Conservation (phyloP, 2,888 invertebrate species). For the Nemotelus pantherinus region DNA sequence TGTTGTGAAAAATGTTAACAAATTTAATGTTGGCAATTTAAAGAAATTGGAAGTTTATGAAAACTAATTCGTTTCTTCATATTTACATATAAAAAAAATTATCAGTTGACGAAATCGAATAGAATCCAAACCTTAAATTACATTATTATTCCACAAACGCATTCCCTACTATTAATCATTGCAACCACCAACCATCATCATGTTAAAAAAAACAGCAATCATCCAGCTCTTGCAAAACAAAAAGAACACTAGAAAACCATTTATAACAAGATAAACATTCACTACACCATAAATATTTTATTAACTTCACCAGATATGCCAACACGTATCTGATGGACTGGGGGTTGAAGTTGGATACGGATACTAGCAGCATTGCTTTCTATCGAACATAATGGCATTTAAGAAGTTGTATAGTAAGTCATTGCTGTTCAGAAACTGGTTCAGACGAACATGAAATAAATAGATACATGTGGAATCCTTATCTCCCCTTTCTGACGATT, state of each 20-base stretch:
- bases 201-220: not conserved
- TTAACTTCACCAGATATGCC: slow-evolving; percentile 37
- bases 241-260: slow-evolving; percentile 36
- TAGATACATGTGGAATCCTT: slow-evolving; percentile 1
- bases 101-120: not conserved
- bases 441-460: not conserved
- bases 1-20: too few relatives aligned
- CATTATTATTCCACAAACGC: slow-evolving; percentile 19
- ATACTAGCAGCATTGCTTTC: not conserved
- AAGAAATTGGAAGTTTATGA: too few relatives aligned
- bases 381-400: not conserved
- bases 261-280: slow-evolving; percentile 41
- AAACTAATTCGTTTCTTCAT: not conserved
- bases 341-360: not conserved
- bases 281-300: slow-evolving; percentile 43
- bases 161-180: slow-evolving; percentile 27
- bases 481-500: slow-evolving; percentile 20
- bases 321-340: slow-evolving; percentile 21
- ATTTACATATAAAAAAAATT: not conserved
- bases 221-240: slow-evolving; percentile 6
- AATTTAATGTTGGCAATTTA: too few relatives aligned
- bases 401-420: not conserved
- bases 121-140: not conserved
- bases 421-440: not conserved
- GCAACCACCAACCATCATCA: not conserved